Evolutionary conservation across 1,140 invertebrate species (phyloP).

Genomic region (Leptinotarsa lineolata): DNA sequence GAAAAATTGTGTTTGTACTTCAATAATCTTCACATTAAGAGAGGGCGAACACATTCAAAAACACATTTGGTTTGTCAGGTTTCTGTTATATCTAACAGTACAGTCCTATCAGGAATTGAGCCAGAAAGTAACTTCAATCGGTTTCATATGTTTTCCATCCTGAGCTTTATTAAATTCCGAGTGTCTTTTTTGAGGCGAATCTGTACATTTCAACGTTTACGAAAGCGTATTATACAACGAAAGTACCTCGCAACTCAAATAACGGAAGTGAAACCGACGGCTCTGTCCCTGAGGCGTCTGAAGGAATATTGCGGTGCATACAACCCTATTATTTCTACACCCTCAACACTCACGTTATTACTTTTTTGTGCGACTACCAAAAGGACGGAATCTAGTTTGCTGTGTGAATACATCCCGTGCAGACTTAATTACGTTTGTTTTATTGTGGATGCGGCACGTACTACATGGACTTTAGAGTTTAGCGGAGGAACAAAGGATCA

Average conservation of each 20-base stretch:
- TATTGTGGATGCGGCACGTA: slow-evolving; percentile 27
- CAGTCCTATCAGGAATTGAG: too few species aligned
- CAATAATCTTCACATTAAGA: too few species aligned
- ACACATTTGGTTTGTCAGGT: too few species aligned
- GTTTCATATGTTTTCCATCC: too few species aligned
- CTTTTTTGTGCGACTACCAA: slow-evolving; percentile 23
- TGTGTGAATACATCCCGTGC: slow-evolving; percentile 23
- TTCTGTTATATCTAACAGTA: too few species aligned
- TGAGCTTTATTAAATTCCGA: neutral
- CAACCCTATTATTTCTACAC: slow-evolving; percentile 27
- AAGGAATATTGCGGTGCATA: slow-evolving; percentile 25
- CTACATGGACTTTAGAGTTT: slow-evolving; percentile 27
- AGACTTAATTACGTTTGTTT: slow-evolving; percentile 28
- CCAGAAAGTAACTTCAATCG: too few species aligned
- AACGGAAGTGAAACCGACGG: neutral
- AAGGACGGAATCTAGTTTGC: slow-evolving; percentile 29
- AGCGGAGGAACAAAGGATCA: slow-evolving; percentile 11
- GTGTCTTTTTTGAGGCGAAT: neutral
- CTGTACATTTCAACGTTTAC: neutral
- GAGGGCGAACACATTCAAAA: too few species aligned
- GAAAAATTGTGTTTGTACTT: too few species aligned
- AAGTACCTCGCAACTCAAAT: slow-evolving; percentile 1
- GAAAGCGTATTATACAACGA: neutral
- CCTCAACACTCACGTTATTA: slow-evolving; percentile 27
- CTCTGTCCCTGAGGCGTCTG: slow-evolving; percentile 16